Evolutionary conservation across 35 echinoderm and acorn worm genomes (phyloP).

Genomic region (Strongylocentrotus purpuratus): DNA sequence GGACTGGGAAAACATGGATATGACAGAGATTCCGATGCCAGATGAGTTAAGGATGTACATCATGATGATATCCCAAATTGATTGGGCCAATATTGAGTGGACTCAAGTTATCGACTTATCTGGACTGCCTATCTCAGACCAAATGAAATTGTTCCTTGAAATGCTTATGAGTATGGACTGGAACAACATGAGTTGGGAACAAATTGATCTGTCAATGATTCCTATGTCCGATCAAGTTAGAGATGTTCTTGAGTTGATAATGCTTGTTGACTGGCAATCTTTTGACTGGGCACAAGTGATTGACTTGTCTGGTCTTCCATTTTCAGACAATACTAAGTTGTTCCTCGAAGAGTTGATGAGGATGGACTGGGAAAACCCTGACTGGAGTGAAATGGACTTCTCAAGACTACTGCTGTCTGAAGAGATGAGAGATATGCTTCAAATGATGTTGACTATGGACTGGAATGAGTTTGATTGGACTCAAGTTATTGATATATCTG

Average conservation of each 20-base stretch:
- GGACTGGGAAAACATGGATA: constrained; percentile 9
- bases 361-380: background rate
- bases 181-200: background rate
- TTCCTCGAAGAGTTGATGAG: background rate
- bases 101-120: background rate
- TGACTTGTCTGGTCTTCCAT: constrained; percentile 20
- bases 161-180: background rate
- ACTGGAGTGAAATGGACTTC: constrained; percentile 30
- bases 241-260: constrained; percentile 8
- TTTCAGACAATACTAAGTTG: constrained; percentile 1
- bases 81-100: background rate
- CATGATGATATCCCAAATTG: background rate
- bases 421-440: background rate
- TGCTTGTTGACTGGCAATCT: background rate
- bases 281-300: constrained; percentile 18
- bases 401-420: background rate
- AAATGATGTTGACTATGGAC: constrained; percentile 7
- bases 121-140: background rate
- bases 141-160: constrained; percentile 2
- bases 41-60: background rate
- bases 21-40: background rate
- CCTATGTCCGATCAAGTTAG: constrained; percentile 23
- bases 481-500: constrained; percentile 22
- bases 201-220: background rate
- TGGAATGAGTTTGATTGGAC: constrained; percentile 31